These are phyloP conservation scores for Martes martes DNA, from an alignment of 2,113 vertebrate genomes.

Conservation along the genomic window DNA sequence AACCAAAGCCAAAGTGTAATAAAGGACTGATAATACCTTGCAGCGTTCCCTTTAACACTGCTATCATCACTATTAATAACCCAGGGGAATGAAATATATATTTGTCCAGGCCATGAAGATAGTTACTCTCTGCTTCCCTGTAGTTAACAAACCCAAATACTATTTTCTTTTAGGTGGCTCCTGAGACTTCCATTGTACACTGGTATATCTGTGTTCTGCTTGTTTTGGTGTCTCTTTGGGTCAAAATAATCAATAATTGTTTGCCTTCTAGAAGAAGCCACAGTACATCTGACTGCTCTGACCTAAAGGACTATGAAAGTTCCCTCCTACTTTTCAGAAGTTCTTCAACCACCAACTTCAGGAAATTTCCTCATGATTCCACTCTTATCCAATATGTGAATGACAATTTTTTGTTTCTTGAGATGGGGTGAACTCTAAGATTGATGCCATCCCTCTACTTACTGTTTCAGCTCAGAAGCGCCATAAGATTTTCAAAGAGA, in stretches of 20 bases:
- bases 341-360: neutral
- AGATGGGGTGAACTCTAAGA: neutral
- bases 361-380: neutral
- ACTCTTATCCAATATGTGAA: neutral
- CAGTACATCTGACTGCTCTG: neutral
- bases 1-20: neutral
- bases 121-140: neutral
- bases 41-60: neutral
- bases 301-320: neutral
- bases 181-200: neutral
- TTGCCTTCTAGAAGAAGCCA: neutral
- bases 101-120: neutral
- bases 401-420: conserved; percentile 1
- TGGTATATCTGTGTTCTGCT: neutral
- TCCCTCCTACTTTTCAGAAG: neutral
- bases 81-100: neutral
- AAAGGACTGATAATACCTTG: neutral
- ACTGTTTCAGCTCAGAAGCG: neutral
- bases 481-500: neutral
- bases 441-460: neutral
- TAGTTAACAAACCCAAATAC: neutral
- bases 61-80: neutral
- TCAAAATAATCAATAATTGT: neutral
- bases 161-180: neutral
- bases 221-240: neutral